Percentiles rank a stretch among this genome's conserved stretches.
Conservation (phyloP, 1,140 invertebrate genomes). For the Drosophila suzukii region DNA sequence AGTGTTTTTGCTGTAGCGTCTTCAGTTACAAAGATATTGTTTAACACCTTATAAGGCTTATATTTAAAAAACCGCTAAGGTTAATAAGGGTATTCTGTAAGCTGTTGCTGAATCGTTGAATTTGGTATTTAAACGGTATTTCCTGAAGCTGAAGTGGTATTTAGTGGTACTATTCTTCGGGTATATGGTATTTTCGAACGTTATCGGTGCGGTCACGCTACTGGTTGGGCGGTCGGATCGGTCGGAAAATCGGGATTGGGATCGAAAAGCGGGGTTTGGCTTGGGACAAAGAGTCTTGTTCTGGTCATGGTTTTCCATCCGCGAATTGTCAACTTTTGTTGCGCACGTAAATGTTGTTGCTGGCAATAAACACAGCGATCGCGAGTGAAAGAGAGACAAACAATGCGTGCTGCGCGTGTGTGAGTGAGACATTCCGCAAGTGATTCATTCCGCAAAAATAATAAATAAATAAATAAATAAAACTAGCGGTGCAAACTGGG, state of each 20-base stretch:
- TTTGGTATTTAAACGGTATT: no score
- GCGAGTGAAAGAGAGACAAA: constrained; percentile 8
- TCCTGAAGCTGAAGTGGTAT: no score
- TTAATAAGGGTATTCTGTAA: no score
- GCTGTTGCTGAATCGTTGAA: no score
- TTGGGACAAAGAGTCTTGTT: constrained; percentile 11
- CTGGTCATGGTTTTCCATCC: constrained; percentile 2
- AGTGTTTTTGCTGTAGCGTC: no score
- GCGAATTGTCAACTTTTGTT: background rate
- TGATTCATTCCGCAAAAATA: constrained; percentile 33
- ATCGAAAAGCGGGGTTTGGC: constrained; percentile 2
- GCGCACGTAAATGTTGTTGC: background rate
- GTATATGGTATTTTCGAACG: no score
- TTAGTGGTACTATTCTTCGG: no score
- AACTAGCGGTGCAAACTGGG: background rate
- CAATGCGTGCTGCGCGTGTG: constrained; percentile 17
- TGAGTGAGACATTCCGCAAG: constrained; percentile 15
- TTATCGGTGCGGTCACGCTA: no score
- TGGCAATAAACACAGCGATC: background rate
- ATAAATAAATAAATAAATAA: constrained; percentile 9
- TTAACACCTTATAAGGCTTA: no score
- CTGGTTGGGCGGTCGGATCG: background rate
- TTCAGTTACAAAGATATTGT: no score
- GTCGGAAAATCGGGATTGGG: constrained; percentile 1
- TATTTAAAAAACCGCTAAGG: no score